These are phyloP conservation scores for Hydrolagus affinis DNA, from an alignment of 2,113 vertebrate genomes.

Conservation along the genomic window DNA sequence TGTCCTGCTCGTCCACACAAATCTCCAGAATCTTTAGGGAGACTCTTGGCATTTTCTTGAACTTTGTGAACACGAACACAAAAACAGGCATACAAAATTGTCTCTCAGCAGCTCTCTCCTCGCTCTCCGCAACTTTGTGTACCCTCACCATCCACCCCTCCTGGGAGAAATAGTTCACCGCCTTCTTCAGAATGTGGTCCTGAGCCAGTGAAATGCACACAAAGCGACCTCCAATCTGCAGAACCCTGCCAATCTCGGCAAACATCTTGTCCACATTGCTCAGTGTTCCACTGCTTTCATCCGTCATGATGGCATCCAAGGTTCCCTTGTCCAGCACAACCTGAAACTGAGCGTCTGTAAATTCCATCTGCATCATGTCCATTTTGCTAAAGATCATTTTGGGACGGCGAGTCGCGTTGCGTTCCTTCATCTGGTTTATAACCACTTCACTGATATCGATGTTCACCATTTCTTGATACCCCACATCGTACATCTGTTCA, in stretches of 20 bases:
- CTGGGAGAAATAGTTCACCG: slow-evolving; percentile 70
- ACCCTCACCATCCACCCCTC: slow-evolving; percentile 82
- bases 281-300: slow-evolving; percentile 60
- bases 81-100: slow-evolving; percentile 78
- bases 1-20: slow-evolving; percentile 71
- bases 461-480: slow-evolving; percentile 75
- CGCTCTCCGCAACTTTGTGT: slow-evolving; percentile 63
- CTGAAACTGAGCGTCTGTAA: slow-evolving; percentile 70
- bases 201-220: slow-evolving; percentile 90
- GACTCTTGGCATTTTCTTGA: slow-evolving; percentile 58
- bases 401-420: slow-evolving; percentile 61
- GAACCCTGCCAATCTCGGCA: slow-evolving; percentile 72
- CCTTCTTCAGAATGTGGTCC: slow-evolving; percentile 72
- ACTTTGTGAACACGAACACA: slow-evolving; percentile 84
- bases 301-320: slow-evolving; percentile 69
- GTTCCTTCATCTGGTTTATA: slow-evolving; percentile 77
- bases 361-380: slow-evolving; percentile 78
- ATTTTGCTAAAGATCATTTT: slow-evolving; percentile 72
- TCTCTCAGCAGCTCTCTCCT: slow-evolving; percentile 44
- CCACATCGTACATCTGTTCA: slow-evolving; percentile 81
- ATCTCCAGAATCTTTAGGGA: slow-evolving; percentile 70
- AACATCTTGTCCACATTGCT: slow-evolving; percentile 68
- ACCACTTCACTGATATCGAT: slow-evolving; percentile 81
- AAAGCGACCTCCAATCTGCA: slow-evolving; percentile 80
- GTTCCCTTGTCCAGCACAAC: slow-evolving; percentile 88